Base-by-base conservation (phyloP, 2,113 vertebrate genomes). In the Otolemur garnettii region DNA sequence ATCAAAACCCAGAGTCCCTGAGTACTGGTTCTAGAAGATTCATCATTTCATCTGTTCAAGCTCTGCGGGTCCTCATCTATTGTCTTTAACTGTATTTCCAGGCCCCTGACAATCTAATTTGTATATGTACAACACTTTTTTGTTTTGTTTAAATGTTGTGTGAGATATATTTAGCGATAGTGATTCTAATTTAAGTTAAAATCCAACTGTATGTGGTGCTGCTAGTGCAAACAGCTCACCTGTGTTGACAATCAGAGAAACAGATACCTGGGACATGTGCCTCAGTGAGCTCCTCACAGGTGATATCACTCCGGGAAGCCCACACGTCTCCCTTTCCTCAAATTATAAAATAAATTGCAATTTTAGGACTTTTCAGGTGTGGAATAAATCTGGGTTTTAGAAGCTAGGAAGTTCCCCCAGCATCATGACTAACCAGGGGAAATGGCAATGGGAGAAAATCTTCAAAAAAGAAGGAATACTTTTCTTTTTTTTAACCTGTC, bases 141-240 rank as follows among this genome's bases (percentile, higher is more conserved):
- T 91, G 14, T 71, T 95, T 84, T 55, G 11, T 75, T 95, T 84
- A 50, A 88, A 74, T 33, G 50, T 33, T 93, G 21, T 9, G 38
- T 24, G 87, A 83, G 71, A 57, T 80, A n/a, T 38, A 94, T 50
- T 83, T 80, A 93, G 86, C 33, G 15, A 74, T 35, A 86, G 35
- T 62, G 57, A 87, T 33, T 21, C 5, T 24, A 96, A 53, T 91
- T 96, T 77, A 91, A 77, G 71, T 87, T 93, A 89, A 91, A 95
- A 92, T 89, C 26, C 45, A 89, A 57, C 26, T 3, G 4, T 68
- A 91, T 59, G 57, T 35, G 17, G 24, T 28, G 15, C 50, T 94
- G 57, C 18, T 90, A 87, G 88, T 90, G 72, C 85, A 94, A 95
- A 95, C 21, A 86, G 74, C 85, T 97, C 85, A 94, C 53, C 82